Evolutionary conservation across 2,113 vertebrate genomes (phyloP), one percentile per base, ranked within the genome.

Genomic region (Strix uralensis): DNA sequence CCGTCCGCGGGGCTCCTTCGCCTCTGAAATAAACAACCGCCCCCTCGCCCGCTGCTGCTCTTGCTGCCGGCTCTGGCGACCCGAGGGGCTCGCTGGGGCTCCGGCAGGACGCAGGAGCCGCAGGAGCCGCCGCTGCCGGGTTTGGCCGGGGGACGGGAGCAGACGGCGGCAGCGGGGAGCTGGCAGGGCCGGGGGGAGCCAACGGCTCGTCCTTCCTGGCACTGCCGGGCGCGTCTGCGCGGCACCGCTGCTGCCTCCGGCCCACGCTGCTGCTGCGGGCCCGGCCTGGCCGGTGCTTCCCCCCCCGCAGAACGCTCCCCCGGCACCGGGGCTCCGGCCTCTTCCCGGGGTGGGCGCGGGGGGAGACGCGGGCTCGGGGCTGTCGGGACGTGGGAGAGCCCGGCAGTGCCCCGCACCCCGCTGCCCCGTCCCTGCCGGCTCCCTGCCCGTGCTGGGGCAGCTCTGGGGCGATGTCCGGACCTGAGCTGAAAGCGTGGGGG

Each of bases 391-490:
- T 4, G 42, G 12, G 16, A 38, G 55, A 44, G 10, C 38, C 49
- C 3, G 2, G 61, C n/a, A 7, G 30, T 1, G 14, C 13, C 3
- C 15, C 22, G n/a, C 21, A 17, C 25, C 30, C 74, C 13, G 3
- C 55, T 7, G 49, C 47, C 10, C 51, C 59, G 3, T 10, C 44
- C 23, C 47, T 13, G 17, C 26, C 18, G 1, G 44, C n/a, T 7
- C 40, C 75, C 57, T 1, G 6, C 46, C 32, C 1, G 16, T 15
- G 30, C 46, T 8, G 30, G 47, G 30, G 29, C 47, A 3, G 21
- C 22, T 36, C 4, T 15, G 34, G 40, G 44, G 8, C 0, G 2
- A 59, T 7, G 11, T 5, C 29, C 1, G 0, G 22, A 34, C 12
- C 65, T 3, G 23, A 38, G 62, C 81, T 40, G 49, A 46, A 38